Evolutionary conservation across 2,797 vertebrate species (phyloP).

Genomic region (Scomberomorus guttatus): DNA sequence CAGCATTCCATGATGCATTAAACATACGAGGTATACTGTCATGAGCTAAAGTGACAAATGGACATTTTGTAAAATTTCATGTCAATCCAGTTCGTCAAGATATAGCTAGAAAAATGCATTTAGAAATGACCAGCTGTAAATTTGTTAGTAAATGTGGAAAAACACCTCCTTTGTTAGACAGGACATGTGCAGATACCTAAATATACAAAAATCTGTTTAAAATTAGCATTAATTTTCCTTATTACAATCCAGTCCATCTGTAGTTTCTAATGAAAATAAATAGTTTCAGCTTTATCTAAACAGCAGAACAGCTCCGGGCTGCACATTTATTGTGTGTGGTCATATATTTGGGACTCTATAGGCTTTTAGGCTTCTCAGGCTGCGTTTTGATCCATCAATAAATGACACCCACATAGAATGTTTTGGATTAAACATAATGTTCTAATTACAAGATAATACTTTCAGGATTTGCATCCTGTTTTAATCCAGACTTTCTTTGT

Average conservation of each 20-base stretch:
- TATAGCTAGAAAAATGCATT: neutral
- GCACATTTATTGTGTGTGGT: neutral
- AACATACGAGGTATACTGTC: neutral
- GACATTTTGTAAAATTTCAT: neutral
- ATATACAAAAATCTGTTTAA: slow-evolving; percentile 2
- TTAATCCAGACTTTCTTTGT: slow-evolving; percentile 25
- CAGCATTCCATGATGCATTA: neutral
- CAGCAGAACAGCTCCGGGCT: neutral
- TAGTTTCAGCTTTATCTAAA: neutral
- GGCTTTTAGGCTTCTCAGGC: neutral
- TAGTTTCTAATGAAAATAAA: neutral
- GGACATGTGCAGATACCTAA: neutral
- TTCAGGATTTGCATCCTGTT: slow-evolving; percentile 21
- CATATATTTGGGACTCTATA: slow-evolving; percentile 1
- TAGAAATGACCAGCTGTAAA: neutral
- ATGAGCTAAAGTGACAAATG: neutral
- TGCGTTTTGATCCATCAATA: neutral
- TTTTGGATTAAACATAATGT: slow-evolving; percentile 24
- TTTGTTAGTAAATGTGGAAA: neutral
- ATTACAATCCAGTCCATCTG: neutral
- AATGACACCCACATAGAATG: neutral
- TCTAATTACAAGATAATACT: slow-evolving; percentile 26
- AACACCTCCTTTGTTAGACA: too few species aligned
- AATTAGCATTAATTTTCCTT: neutral
- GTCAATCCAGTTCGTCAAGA: neutral